Evolutionary conservation across 1,140 invertebrate species (phyloP).

Genomic region (Drosophila ficusphila): DNA sequence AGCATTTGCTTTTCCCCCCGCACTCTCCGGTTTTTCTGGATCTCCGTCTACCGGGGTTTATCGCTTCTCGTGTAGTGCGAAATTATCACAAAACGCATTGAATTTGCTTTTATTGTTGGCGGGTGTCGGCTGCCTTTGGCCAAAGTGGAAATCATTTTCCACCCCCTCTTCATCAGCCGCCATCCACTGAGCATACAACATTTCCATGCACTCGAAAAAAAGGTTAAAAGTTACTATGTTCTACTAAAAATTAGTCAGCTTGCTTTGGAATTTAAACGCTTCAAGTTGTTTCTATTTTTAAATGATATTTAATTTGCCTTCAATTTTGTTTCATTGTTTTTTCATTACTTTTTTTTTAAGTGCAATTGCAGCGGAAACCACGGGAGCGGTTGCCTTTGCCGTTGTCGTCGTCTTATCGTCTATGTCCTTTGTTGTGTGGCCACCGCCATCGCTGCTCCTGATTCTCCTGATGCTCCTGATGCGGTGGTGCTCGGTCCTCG

Average conservation of each 20-base stretch:
- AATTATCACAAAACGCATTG: conserved; percentile 80
- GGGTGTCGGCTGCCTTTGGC: conserved; percentile 32
- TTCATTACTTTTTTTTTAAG: not conserved
- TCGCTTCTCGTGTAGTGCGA: conserved; percentile 65
- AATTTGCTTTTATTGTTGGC: conserved; percentile 81
- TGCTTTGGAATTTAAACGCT: too few relatives aligned
- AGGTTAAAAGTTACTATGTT: not conserved
- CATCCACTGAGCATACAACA: not conserved
- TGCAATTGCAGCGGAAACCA: conserved; percentile 50
- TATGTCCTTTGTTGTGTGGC: conserved; percentile 63
- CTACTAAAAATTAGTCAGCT: not conserved
- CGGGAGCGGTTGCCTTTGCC: conserved; percentile 24
- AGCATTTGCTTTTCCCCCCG: conserved; percentile 13
- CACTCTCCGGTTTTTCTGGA: conserved; percentile 1
- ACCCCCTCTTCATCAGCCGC: conserved; percentile 11
- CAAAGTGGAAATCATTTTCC: conserved; percentile 20
- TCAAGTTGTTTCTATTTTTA: too few relatives aligned
- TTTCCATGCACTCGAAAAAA: not conserved
- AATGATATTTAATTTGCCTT: too few relatives aligned
- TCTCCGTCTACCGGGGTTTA: conserved; percentile 35
- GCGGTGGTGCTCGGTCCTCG: conserved; percentile 6
- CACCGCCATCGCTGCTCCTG: conserved; percentile 34
- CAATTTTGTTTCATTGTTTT: not conserved
- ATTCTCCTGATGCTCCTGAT: conserved; percentile 8
- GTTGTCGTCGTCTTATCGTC: conserved; percentile 64